Conservation (phyloP, 2,797 vertebrate genomes). For the Rhincodon typus region DNA sequence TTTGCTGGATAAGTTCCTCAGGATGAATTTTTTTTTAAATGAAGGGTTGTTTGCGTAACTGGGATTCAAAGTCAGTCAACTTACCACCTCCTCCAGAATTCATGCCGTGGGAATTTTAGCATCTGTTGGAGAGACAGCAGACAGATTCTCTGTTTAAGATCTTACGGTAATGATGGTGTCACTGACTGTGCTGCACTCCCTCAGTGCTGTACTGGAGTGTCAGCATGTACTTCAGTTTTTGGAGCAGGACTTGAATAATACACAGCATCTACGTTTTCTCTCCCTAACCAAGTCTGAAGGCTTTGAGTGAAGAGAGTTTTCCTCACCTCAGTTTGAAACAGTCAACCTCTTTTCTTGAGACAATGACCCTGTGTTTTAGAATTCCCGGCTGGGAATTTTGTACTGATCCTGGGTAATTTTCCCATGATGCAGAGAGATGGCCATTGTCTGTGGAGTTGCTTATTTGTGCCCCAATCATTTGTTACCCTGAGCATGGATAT, state of each 20-base stretch:
- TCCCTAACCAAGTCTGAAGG: not conserved
- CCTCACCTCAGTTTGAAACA: not conserved
- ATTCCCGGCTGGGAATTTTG: not conserved
- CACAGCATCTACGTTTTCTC: too few species aligned
- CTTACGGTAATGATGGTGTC: not conserved
- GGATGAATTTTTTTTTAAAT: too few species aligned
- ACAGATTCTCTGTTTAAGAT: too few species aligned
- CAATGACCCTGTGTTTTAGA: not conserved
- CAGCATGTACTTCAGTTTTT: too few species aligned
- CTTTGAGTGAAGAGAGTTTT: not conserved
- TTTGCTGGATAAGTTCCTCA: not conserved
- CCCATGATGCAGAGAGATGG: not conserved
- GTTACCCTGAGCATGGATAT: not conserved
- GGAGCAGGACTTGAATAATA: too few species aligned
- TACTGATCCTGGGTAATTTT: not conserved
- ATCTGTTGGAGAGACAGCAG: not conserved
- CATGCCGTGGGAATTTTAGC: too few species aligned
- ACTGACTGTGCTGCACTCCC: not conserved
- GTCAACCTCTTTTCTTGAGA: not conserved
- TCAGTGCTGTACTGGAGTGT: too few species aligned
- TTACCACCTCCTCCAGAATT: too few species aligned
- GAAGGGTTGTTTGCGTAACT: too few species aligned
- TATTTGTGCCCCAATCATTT: not conserved
- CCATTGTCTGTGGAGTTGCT: not conserved
- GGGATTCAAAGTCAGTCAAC: too few species aligned